A percentile compares a stretch with the other conserved stretches of the same genome.
phyloP scores from a whole-genome alignment of 2,797 vertebrate species.

The Nannoperca obscura region DNA sequence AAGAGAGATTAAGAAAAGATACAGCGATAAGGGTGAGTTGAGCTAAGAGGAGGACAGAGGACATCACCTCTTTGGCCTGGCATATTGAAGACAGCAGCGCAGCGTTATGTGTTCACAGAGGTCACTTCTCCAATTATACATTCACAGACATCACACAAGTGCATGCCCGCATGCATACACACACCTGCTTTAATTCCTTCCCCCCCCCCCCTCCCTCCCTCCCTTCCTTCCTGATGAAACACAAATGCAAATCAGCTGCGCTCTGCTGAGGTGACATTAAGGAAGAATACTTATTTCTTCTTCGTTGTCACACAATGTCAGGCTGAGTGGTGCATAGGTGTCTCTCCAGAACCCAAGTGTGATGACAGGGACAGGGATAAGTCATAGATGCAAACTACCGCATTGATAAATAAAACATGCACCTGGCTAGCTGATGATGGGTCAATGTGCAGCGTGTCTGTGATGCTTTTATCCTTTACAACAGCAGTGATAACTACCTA shows the following conservation, averaged over 20 bases:
- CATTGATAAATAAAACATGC: conserved; percentile 57
- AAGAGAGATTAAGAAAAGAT: conserved; percentile 37
- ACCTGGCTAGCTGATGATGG: conserved; percentile 2
- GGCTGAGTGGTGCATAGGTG: conserved; percentile 9
- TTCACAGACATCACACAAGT: conserved; percentile 52
- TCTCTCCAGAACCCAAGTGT: not conserved
- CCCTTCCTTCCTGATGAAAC: conserved; percentile 31
- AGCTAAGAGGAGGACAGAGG: conserved; percentile 35
- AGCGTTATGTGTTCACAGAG: conserved; percentile 53
- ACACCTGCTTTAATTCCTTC: conserved; percentile 30
- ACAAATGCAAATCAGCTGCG: conserved; percentile 58
- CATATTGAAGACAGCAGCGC: conserved; percentile 56
- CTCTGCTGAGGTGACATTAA: conserved; percentile 68
- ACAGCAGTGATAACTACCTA: conserved; percentile 5
- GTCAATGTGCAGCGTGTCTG: conserved; percentile 17
- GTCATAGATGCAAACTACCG: conserved; percentile 30
- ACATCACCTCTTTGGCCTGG: conserved; percentile 43
- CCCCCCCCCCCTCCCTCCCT: conserved; percentile 2
- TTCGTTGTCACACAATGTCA: conserved; percentile 22
- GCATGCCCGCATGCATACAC: conserved; percentile 15
- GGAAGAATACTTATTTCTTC: conserved; percentile 34
- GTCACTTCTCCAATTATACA: conserved; percentile 66
- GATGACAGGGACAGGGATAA: conserved; percentile 32
- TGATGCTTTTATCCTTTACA: conserved; percentile 25
- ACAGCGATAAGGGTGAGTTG: conserved; percentile 20